Base-by-base conservation (phyloP, 2,888 invertebrate species). In the Philhelius pedissequus region DNA sequence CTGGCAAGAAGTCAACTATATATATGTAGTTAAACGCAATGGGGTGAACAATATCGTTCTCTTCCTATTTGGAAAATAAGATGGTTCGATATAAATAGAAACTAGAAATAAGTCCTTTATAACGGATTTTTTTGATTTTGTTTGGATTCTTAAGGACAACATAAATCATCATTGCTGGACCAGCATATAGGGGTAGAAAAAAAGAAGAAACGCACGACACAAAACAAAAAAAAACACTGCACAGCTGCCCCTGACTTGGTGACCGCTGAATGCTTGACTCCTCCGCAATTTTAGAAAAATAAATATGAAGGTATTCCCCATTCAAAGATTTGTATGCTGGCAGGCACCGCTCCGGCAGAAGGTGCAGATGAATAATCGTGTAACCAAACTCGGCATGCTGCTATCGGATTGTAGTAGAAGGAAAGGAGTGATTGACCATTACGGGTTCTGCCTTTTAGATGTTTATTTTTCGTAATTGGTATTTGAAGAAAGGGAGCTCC, bases 181-280 rank as follows among this genome's bases (percentile, higher is more conserved):
- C 83, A 75, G 18, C 45, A 58, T 50, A 35, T 50, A 35, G 32
- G 22, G 38, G 35, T 48, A 50, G 20, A 30, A 54, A 11, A 32
- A 18, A 9, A 40, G 35, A 45, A 76, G 52, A 60, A n/a, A 79
- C 52, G 38, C 54, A 56, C 54, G 79, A 18, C 70, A 84, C 43
- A 54, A 35, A n/a, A n/a, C n/a, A n/a, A n/a, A n/a, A n/a, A n/a
- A n/a, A n/a, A n/a, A 1, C 13, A 58, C 25, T 11, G 13, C 64
- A 60, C 84, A 84, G 70, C 70, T 76, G 84, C 68, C 22, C 9
- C 25, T 35, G 18, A n/a, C 45, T 52, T 8, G 48, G 60, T 84
- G 75, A 73, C 84, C 80, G 68, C 66, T 80, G 75, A 60, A 75
- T 75, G 71, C 80, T 70, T 80, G 75, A 60, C 80, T 75, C 75